Percentiles rank a stretch among this genome's conserved stretches.
These are phyloP conservation scores for Columba guinea DNA, from an alignment of 2,797 vertebrate species.

Conservation along the genomic window DNA sequence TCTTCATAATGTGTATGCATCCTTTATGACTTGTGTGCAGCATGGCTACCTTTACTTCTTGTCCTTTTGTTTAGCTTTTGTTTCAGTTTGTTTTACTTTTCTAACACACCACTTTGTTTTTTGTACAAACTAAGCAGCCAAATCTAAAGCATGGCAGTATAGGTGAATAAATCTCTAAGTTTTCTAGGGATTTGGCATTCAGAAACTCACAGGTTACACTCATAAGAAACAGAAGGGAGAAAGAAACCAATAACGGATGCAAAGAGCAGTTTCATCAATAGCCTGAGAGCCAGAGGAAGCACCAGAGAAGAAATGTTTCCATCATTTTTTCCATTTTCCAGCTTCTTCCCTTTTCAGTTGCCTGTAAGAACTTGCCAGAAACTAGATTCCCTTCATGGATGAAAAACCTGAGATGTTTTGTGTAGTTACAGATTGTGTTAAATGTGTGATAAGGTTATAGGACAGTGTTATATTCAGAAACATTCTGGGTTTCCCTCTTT, in stretches of 20 bases:
- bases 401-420: not conserved
- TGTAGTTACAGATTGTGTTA: not conserved
- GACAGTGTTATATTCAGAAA: not conserved
- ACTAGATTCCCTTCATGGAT: not conserved
- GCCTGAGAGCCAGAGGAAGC: not conserved
- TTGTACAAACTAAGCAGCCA: not conserved
- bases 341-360: not conserved
- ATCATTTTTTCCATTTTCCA: not conserved
- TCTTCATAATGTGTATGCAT: not conserved
- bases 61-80: not conserved
- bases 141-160: not conserved
- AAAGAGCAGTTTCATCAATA: not conserved
- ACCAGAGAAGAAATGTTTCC: not conserved
- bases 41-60: not conserved
- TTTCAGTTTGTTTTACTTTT: not conserved
- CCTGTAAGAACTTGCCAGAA: not conserved
- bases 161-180: not conserved
- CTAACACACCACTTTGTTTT: not conserved
- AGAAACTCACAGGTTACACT: not conserved
- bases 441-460: not conserved
- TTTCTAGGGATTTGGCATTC: not conserved
- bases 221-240: not conserved
- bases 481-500: not conserved
- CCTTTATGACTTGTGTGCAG: not conserved
- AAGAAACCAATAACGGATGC: not conserved